Percentiles rank a stretch among this genome's conserved stretches.
These are phyloP conservation scores for Drosophila ironensis DNA, from an alignment of 1,140 invertebrate species.

Conservation along the genomic window DNA sequence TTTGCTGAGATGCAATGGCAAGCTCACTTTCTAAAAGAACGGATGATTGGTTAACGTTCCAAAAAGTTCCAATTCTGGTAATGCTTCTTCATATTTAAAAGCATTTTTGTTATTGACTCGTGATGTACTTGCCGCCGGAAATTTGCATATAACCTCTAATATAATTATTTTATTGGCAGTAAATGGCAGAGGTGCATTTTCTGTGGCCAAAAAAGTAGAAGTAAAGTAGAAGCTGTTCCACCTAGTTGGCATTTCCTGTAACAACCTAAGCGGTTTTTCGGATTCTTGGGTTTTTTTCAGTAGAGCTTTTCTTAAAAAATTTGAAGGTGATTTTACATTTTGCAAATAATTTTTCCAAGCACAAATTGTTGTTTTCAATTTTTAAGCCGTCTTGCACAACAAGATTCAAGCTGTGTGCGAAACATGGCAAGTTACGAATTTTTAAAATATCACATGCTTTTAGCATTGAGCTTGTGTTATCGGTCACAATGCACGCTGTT, in stretches of 20 bases:
- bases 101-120: too few species aligned
- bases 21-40: too few species aligned
- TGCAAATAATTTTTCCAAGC: neutral
- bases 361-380: neutral
- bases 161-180: slow-evolving; percentile 5
- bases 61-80: too few species aligned
- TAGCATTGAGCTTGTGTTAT: slow-evolving; percentile 13
- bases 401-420: slow-evolving; percentile 14
- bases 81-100: too few species aligned
- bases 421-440: slow-evolving; percentile 4
- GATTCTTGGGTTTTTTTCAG: slow-evolving; percentile 1
- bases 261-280: neutral
- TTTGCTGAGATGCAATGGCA: too few species aligned
- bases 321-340: neutral
- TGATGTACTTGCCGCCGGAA: too few species aligned
- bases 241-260: slow-evolving; percentile 16
- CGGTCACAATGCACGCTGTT: slow-evolving; percentile 7
- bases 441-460: slow-evolving; percentile 19
- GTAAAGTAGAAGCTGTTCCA: slow-evolving; percentile 18
- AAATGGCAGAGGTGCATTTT: slow-evolving; percentile 5
- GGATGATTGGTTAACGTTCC: too few species aligned
- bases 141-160: too few species aligned
- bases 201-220: slow-evolving; percentile 11
- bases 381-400: slow-evolving; percentile 13
- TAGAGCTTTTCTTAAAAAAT: neutral